Evolutionary conservation across 1,140 invertebrate species (phyloP), one percentile per base, ranked within the genome.

Genomic region (Drosophila kurseongensis): DNA sequence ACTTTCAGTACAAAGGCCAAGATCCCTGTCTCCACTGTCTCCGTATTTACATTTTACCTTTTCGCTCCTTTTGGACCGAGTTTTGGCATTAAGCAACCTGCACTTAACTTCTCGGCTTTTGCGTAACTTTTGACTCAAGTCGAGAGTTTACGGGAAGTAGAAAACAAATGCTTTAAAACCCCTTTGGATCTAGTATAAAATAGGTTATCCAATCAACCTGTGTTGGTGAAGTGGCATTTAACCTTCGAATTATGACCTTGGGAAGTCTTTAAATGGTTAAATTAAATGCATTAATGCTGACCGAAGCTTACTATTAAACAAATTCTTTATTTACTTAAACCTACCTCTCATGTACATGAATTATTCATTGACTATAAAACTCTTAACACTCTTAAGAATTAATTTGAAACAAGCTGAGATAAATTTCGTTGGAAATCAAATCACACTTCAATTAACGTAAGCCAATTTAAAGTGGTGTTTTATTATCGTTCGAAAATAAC

Each of bases 21-120:
- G 50, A 27, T 42, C 42, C 32, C 18, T 38, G 41, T 29, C 57
- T 71, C 66, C 56, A 51, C 47, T 44, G 32, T 36, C 29, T 66
- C 23, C 63, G 72, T 56, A 50, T 56, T 69, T 71, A 82, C 71
- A 73, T 83, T 63, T 67, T 51, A 76, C 38, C 51, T 59, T 16
- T 36, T 41, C 16, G 50, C 29, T 18, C 29, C 41, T 45, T 67
- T 14, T 9, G 62, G 54, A 14, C 42, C 41, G 32, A 54, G 61
- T 44, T 48, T 63, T 57, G 73, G 75, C 71, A 76, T 79, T 69
- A 62, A 56, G 60, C 62, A 55, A 68, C 42, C 55, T 47, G 55
- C 66, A 83, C 78, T 86, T 86, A 57, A 78, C 78, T 69, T 66
- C 55, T 72, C 51, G 73, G 54, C 61, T 38, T 52, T 45, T 50